Base-by-base conservation (phyloP, 2,888 invertebrate genomes). In the Scaptomyza reducta region DNA sequence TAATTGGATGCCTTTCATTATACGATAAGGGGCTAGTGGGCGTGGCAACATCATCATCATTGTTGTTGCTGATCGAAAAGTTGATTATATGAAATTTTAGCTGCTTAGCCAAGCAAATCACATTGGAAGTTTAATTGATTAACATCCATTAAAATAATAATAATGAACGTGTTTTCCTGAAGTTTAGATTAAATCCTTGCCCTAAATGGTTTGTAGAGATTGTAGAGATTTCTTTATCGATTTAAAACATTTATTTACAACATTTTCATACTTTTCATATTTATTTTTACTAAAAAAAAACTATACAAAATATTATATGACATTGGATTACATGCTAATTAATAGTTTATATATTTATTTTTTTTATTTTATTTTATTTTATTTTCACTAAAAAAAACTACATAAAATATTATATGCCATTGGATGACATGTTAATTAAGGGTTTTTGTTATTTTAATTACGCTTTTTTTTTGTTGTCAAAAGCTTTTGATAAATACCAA, bases 1-100 rank as follows among this genome's bases (percentile, higher is more conserved):
- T 86, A 84, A 84, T 84, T 84, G 88, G 87, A 65, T 74, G 78
- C 61, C 76, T 83, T 86, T 80, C 88, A 84, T 88, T 83, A 80
- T 72, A 76, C 64, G 59, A 79, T 40, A 38, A 49, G 27, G 40
- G 44, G 29, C 6, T n/a, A 13, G 14, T 2, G 38, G 58, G 57
- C 45, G 55, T 56, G 64, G 40, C 46, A 40, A 29, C 68, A 47
- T 59, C 59, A 38, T 22, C 61, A 35, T 42, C 44, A 11, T 40
- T 51, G n/a, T 49, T 58, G 38, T 40, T 53, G 42, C n/a, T 33
- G 9, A 76, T 74, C 58, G 45, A 62, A 56, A 56, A 72, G 33
- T 56, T 58, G 33, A 42, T 31, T 40, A 51, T 31, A 53, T 16
- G 25, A 14, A 14, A 51, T 18, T 46, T 16, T 38, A 50, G 7